Percentiles rank a stretch among this genome's conserved stretches.
These are phyloP conservation scores for Leptothorax acervorum DNA, from an alignment of 2,888 invertebrate species.

Conservation along the genomic window DNA sequence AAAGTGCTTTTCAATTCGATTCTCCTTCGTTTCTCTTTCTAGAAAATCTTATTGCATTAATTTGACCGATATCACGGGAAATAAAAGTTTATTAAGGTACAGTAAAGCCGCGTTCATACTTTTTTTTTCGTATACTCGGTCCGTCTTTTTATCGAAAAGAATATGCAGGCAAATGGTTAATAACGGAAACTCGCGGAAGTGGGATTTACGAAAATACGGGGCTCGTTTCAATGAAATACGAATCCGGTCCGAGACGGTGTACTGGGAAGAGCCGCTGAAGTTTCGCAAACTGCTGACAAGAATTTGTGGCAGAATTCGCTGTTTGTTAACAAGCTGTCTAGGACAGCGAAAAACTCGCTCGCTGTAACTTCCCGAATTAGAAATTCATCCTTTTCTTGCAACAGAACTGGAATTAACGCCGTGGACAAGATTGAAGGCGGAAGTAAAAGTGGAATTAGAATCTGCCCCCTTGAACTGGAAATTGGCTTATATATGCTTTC, in stretches of 20 bases:
- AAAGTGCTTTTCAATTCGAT: background rate
- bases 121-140: background rate
- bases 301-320: constrained; percentile 42
- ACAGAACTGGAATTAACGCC: constrained; percentile 32
- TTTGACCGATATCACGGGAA: background rate
- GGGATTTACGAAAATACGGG: constrained; percentile 9
- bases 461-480: constrained; percentile 15
- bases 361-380: constrained; percentile 46
- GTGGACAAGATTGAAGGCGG: constrained; percentile 34
- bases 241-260: no score
- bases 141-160: background rate
- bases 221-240: constrained; percentile 15
- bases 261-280: constrained; percentile 22
- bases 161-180: background rate
- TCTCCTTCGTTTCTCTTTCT: background rate
- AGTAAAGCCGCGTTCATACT: no score
- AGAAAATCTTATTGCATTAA: background rate
- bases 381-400: constrained; percentile 35
- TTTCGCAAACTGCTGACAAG: constrained; percentile 47
- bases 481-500: constrained; percentile 44
- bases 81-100: constrained; percentile 1
- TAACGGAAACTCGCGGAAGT: background rate
- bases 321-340: constrained; percentile 37
- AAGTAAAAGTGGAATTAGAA: constrained; percentile 49
- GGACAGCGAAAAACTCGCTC: constrained; percentile 46